These are phyloP conservation scores for Heteromurus nitidus DNA, from an alignment of 2,888 invertebrate species.

Conservation along the genomic window DNA sequence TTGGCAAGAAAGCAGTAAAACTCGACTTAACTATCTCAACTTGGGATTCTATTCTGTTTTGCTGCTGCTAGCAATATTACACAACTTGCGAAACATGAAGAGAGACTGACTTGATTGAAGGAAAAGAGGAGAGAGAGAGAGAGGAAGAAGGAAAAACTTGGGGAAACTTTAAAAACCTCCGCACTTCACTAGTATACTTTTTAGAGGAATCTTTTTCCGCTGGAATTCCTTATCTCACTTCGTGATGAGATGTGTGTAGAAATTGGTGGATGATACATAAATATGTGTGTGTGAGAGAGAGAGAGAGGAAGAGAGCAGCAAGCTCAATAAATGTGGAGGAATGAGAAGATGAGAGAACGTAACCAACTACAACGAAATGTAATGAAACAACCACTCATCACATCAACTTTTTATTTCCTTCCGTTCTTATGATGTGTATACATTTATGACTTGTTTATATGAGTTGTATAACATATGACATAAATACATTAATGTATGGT, in stretches of 20 bases:
- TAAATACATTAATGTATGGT: background rate
- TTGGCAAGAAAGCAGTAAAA: conserved; percentile 48
- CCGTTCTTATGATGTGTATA: too few relatives aligned
- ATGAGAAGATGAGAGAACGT: too few relatives aligned
- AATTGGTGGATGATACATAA: background rate
- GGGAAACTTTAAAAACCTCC: conserved; percentile 33
- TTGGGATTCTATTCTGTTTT: conserved; percentile 14
- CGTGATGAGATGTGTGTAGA: background rate
- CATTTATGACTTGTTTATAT: too few relatives aligned
- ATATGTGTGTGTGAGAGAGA: background rate
- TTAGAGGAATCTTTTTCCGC: background rate
- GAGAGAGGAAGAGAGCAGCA: background rate
- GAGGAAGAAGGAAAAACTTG: too few relatives aligned
- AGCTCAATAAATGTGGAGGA: too few relatives aligned
- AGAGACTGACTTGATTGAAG: too few relatives aligned
- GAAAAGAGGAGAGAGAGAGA: too few relatives aligned
- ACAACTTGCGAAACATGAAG: conserved; percentile 34
- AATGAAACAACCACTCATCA: conserved; percentile 4
- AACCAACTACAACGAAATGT: too few relatives aligned
- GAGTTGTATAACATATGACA: too few relatives aligned
- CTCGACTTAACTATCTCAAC: conserved; percentile 28
- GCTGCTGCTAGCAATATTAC: conserved; percentile 27
- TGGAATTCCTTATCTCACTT: conserved; percentile 15
- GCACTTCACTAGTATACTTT: background rate
- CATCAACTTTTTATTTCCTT: conserved; percentile 6